Evolutionary conservation across 2,113 vertebrate species (phyloP).

Genomic region (Oenanthe oenanthe): DNA sequence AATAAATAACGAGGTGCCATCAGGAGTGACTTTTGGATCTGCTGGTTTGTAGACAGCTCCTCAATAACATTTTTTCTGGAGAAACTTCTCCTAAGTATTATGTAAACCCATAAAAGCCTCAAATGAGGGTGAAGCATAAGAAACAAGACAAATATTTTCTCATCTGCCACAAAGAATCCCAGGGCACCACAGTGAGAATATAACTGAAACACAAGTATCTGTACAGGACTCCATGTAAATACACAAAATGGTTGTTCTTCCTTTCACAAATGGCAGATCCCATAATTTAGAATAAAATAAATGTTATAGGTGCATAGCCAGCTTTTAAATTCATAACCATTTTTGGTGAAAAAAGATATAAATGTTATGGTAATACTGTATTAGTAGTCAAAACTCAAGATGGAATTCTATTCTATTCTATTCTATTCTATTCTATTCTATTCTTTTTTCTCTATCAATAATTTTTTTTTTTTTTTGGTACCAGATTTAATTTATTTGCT

Average conservation of each 20-base stretch:
- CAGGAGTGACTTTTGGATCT: neutral
- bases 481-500: neutral
- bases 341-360: neutral
- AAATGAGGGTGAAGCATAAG: accelerated
- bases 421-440: no score
- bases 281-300: neutral
- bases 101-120: neutral
- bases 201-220: neutral
- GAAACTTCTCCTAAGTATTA: neutral
- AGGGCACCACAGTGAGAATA: neutral
- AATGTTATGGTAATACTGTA: neutral
- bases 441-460: no score
- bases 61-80: neutral
- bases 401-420: neutral
- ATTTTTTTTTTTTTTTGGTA: neutral
- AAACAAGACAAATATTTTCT: neutral
- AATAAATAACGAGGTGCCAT: neutral
- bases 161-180: neutral
- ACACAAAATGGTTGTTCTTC: neutral
- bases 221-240: neutral
- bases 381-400: neutral
- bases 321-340: neutral
- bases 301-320: accelerated
- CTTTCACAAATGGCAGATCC: neutral
- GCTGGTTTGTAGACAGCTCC: neutral